Base-by-base conservation (phyloP, 2,797 vertebrate genomes). In the Platyrinchus mystaceus region DNA sequence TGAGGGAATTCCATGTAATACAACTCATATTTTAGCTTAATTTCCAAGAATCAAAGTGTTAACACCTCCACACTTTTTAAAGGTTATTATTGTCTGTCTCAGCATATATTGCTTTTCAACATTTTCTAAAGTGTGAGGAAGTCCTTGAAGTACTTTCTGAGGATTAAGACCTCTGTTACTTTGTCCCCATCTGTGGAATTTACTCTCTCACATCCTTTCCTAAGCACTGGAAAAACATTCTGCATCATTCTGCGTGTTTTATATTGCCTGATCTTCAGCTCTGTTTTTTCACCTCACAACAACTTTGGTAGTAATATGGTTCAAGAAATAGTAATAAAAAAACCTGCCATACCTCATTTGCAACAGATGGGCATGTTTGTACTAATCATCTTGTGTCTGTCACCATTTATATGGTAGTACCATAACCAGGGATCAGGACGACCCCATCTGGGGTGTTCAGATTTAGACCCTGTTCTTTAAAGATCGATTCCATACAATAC, bases 281-380 rank as follows among this genome's bases (percentile, higher is more conserved):
- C 55, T 56, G 27, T 77, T 86, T 26, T 84, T 88, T 87, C 28
- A 74, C 47, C 56, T 80, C 16, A 26, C 59, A 53, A 28, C 44
- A 83, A 78, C 50, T 89, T 95, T 13, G 27, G 14, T 83, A 67
- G 79, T 87, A 85, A 80, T 87, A 58, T 66, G 14, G 14, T 80
- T 89, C 37, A 80, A 83, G 53, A 93, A 91, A 82, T 69, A 89
- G 37, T 79, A 71, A 62, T 34, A 3, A 2, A 39, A 62, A 26
- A 75, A 59, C 14, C 1, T 3, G 2, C 49, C 18, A 12, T 83
- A 90, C 84, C 43, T 84, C 90, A 59, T 16, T 87, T 32, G 71
- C 78, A 95, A 78, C 92, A 97, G 90, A 97, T 96, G 89, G 87
- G 56, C 7, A 12, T 95, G 84, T 95, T 95, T 92, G 89, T 85